These are phyloP conservation scores for Polylopha cassiicola DNA, from an alignment of 2,888 invertebrate species.

Conservation along the genomic window DNA sequence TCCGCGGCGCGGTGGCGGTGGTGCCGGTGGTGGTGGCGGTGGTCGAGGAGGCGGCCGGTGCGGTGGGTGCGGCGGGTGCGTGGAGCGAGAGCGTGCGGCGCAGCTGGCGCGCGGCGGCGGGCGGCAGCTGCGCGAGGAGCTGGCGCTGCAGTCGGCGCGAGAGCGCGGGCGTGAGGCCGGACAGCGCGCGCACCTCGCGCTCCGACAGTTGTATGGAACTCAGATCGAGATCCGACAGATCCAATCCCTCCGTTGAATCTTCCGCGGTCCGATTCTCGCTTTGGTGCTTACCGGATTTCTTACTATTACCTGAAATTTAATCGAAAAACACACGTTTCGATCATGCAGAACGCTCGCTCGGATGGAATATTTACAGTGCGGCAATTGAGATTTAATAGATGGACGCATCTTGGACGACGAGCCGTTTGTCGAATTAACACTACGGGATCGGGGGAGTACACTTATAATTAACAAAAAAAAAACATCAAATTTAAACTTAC, in stretches of 20 bases:
- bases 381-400: constrained; percentile 26
- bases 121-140: constrained; percentile 82
- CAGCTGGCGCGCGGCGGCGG: constrained; percentile 81
- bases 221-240: constrained; percentile 81
- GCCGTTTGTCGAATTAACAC: constrained; percentile 24
- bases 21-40: constrained; percentile 27
- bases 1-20: constrained; percentile 53
- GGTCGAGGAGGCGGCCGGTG: constrained; percentile 36
- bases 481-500: constrained; percentile 9
- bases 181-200: constrained; percentile 82
- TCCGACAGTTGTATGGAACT: constrained; percentile 82
- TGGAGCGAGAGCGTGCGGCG: constrained; percentile 80
- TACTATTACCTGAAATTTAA: constrained; percentile 72
- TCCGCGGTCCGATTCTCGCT: constrained; percentile 40
- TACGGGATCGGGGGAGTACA: too few species aligned
- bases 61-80: constrained; percentile 38
- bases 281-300: constrained; percentile 58
- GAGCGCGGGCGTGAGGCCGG: constrained; percentile 83
- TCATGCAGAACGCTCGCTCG: constrained; percentile 74
- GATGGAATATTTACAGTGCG: constrained; percentile 68
- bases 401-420: constrained; percentile 21
- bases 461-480: neutral
- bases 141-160: constrained; percentile 84
- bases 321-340: constrained; percentile 75
- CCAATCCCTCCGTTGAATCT: constrained; percentile 46